These are phyloP conservation scores for Naja naja DNA, from an alignment of 2,113 vertebrate genomes.

Conservation along the genomic window DNA sequence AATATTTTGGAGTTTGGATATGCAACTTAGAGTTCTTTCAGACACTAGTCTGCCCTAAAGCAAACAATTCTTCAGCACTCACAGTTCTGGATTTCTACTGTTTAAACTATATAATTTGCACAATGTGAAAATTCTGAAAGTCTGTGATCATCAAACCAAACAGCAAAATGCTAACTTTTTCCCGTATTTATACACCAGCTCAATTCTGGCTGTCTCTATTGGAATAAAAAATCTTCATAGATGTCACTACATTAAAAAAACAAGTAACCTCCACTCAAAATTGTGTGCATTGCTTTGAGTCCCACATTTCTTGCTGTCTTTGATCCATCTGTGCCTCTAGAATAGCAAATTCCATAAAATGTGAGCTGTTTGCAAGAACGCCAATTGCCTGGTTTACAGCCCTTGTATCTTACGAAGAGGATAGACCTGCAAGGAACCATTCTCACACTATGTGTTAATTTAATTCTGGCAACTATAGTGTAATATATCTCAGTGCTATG, in stretches of 20 bases:
- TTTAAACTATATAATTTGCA: background rate
- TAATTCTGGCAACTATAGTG: background rate
- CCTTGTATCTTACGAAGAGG: background rate
- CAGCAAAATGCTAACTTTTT: background rate
- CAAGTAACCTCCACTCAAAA: background rate
- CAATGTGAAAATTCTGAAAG: background rate
- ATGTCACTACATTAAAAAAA: background rate
- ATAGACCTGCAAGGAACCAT: background rate
- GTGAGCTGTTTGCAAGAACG: background rate
- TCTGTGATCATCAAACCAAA: background rate
- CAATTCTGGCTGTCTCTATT: background rate
- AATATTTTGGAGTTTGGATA: background rate
- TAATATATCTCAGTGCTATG: background rate
- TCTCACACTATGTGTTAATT: background rate
- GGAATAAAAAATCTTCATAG: background rate
- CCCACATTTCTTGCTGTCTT: background rate
- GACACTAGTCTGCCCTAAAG: background rate
- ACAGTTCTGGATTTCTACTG: background rate
- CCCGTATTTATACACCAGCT: background rate
- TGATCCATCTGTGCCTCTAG: background rate
- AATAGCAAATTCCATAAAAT: background rate
- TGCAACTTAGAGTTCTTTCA: background rate
- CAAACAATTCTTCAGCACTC: background rate
- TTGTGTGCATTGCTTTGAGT: background rate
- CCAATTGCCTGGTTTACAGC: background rate